Evolutionary conservation across 2,797 vertebrate species (phyloP).

Genomic region (Emys orbicularis): DNA sequence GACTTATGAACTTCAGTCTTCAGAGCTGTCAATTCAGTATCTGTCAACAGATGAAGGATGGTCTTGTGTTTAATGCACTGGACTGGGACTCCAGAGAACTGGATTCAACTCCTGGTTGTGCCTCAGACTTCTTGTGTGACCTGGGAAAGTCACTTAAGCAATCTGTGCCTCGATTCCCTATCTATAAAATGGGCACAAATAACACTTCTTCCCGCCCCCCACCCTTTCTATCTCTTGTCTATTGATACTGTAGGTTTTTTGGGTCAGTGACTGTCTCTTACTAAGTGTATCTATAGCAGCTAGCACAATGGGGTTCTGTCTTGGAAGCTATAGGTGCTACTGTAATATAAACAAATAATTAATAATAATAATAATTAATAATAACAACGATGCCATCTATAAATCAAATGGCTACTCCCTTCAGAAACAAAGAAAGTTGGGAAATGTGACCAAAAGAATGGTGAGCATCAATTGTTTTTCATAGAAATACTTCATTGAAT

Average conservation of each 20-base stretch:
- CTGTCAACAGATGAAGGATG: background rate
- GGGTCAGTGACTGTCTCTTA: background rate
- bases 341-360: background rate
- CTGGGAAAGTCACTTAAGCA: background rate
- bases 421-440: background rate
- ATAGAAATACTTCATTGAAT: background rate
- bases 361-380: background rate
- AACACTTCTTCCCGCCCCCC: background rate
- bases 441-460: background rate
- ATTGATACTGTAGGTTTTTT: background rate
- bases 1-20: background rate
- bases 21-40: background rate
- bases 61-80: background rate
- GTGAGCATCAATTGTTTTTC: background rate
- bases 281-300: background rate
- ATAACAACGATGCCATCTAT: background rate
- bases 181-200: background rate
- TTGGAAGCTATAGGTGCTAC: background rate
- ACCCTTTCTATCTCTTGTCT: background rate
- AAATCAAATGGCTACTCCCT: background rate
- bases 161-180: background rate
- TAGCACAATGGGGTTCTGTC: background rate
- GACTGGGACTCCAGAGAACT: background rate
- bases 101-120: background rate
- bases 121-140: background rate